Evolutionary conservation across 1,140 invertebrate genomes (phyloP).

Genomic region (Drosophila mayri): DNA sequence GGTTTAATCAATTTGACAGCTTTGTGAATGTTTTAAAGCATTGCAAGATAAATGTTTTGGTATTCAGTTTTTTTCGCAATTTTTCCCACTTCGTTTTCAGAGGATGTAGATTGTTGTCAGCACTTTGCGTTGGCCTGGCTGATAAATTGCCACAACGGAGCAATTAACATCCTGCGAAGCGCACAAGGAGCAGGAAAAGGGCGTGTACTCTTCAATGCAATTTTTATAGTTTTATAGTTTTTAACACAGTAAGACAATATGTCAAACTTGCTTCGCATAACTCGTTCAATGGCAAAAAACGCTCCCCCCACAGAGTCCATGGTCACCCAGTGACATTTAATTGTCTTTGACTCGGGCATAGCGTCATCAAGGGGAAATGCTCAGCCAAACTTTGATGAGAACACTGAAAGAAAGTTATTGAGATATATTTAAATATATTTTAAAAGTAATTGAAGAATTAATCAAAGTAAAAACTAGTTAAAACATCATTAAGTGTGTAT

Average conservation of each 20-base stretch:
- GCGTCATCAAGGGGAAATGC: constrained; percentile 30
- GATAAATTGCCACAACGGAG: constrained; percentile 67
- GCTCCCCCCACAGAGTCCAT: neutral
- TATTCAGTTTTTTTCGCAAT: constrained; percentile 1
- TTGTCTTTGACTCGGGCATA: constrained; percentile 52
- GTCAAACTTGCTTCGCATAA: constrained; percentile 52
- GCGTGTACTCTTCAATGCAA: constrained; percentile 34
- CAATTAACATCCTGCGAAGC: constrained; percentile 66
- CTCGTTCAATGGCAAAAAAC: constrained; percentile 24
- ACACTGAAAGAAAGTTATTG: neutral
- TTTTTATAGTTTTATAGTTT: constrained; percentile 55
- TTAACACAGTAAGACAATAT: constrained; percentile 41
- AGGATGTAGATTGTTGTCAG: constrained; percentile 8
- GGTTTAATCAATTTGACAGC: constrained; percentile 7
- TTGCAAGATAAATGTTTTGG: constrained; percentile 2
- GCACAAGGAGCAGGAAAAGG: constrained; percentile 19
- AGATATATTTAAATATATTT: no score
- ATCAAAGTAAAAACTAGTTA: neutral
- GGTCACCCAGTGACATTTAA: constrained; percentile 67
- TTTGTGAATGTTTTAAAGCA: constrained; percentile 13
- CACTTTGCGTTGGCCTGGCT: constrained; percentile 20
- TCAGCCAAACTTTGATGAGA: constrained; percentile 58
- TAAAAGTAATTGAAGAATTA: no score
- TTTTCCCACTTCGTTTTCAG: no score
- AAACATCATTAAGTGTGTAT: no score